These are phyloP conservation scores for Tiliqua scincoides DNA, from an alignment of 2,113 vertebrate species.

Conservation along the genomic window DNA sequence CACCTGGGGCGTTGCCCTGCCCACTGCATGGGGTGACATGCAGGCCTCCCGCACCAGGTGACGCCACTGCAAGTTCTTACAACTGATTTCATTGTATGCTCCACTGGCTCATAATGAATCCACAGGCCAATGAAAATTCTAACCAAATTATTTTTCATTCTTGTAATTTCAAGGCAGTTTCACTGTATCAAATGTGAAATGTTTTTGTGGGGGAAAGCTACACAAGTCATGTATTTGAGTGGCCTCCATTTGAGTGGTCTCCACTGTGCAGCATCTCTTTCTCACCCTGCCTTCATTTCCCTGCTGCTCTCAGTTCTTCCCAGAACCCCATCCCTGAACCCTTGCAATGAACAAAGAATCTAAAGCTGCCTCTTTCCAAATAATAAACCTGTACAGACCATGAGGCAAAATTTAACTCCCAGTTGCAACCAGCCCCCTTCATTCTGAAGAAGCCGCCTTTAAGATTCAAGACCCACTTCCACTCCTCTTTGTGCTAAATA, in stretches of 20 bases:
- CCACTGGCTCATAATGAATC: background rate
- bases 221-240: background rate
- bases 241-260: background rate
- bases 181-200: background rate
- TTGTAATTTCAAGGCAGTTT: background rate
- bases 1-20: too few relatives aligned
- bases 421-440: background rate
- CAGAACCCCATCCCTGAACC: background rate
- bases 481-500: conserved; percentile 24
- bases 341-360: background rate
- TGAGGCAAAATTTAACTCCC: background rate
- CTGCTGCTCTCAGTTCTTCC: background rate
- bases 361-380: background rate
- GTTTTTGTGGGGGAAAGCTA: background rate
- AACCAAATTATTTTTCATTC: background rate
- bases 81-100: background rate
- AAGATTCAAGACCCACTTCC: conserved; percentile 17
- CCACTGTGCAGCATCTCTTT: background rate
- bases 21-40: too few relatives aligned
- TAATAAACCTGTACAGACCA: background rate
- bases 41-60: too few relatives aligned
- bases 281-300: background rate
- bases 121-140: background rate
- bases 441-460: background rate
- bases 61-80: too few relatives aligned